Base-by-base conservation (phyloP, 2,888 invertebrate genomes). In the Thyatira batis region DNA sequence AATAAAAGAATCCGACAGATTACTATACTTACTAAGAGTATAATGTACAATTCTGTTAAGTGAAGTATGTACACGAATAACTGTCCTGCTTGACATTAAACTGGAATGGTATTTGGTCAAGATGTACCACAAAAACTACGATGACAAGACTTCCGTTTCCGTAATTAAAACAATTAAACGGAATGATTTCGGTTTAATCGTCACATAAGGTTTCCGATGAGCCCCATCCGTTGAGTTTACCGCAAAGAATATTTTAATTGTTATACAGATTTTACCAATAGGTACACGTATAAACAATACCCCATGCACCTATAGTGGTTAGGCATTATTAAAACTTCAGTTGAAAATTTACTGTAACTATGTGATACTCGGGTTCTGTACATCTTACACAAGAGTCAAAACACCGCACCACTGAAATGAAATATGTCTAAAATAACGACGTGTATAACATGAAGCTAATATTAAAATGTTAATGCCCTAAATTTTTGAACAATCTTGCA, bases 141-240 rank as follows among this genome's bases (percentile, higher is more conserved):
- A 62, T 63, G 68, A 69, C 70, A 71, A 77, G 79, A 72, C 80
- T 87, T 89, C 91, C 87, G 89, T 84, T 89, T 90, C 91, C 89
- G 85, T 84, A 82, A 90, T 89, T 90, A 91, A 81, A 84, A 82
- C 85, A 89, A 91, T 89, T 85, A 87, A 80, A 76, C 70, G 53
- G 71, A 82, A 76, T 79, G 87, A 87, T 89, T 90, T 87, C 75
- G 76, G 80, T 80, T 79, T 89, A 89, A 91, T 88, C 86, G 82
- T 83, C 78, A 62, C 68, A 71, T 76, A 78, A 77, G 74, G 73
- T 75, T 81, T 86, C 84, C 82, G 86, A 85, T 84, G 85, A 72
- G 70, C 62, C 63, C 60, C 82, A 80, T 87, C 84, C 85, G 82
- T 75, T 67, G 60, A 27, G 9, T 20, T 9, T 20, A 48, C 51